Conservation (phyloP, 2,113 vertebrate species). For the Apodemus speciosus region DNA sequence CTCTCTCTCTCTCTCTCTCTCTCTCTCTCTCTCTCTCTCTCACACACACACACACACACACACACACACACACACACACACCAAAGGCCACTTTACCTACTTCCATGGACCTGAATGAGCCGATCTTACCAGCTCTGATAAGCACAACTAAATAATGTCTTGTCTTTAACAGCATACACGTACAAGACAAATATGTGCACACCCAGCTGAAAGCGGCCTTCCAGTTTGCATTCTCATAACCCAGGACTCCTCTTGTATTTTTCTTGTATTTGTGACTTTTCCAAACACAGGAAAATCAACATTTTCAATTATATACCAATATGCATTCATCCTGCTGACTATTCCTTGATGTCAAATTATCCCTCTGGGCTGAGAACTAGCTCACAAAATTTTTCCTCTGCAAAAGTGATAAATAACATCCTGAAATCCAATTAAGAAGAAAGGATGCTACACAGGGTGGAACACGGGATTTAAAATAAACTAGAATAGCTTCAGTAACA, state of each 20-base stretch:
- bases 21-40: no score
- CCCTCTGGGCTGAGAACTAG: conserved; percentile 14
- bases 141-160: neutral
- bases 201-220: neutral
- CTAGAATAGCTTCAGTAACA: neutral
- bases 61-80: no score
- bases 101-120: neutral
- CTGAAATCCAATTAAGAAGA: conserved; percentile 45
- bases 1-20: neutral
- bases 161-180: neutral
- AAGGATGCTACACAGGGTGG: neutral
- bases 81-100: no score
- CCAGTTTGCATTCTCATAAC: neutral
- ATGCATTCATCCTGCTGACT: neutral
- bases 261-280: neutral
- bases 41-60: no score
- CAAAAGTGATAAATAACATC: conserved; percentile 38
- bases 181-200: neutral
- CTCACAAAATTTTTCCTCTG: conserved; percentile 14
- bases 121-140: neutral
- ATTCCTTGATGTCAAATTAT: neutral
- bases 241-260: neutral
- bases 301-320: neutral
- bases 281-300: neutral
- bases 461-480: neutral